Percentiles rank a stretch among this genome's conserved stretches.
Evolutionary conservation across 1,140 invertebrate species (phyloP).

Genomic region (Eupeodes corollae): DNA sequence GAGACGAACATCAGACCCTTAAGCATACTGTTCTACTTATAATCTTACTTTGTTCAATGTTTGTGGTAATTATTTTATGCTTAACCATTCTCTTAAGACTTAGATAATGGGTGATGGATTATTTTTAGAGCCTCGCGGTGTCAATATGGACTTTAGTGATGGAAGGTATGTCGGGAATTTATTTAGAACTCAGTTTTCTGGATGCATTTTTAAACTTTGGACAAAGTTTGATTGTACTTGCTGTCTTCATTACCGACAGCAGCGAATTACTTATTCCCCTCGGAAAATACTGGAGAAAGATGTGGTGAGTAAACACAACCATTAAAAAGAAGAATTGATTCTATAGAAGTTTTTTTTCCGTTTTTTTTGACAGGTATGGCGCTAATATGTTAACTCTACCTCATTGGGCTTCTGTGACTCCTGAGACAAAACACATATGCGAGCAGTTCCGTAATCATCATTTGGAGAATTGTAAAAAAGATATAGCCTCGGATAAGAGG

Average conservation of each 20-base stretch:
- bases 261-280: slow-evolving; percentile 57
- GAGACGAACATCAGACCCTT: slow-evolving; percentile 58
- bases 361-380: slow-evolving; percentile 43
- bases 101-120: neutral
- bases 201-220: slow-evolving; percentile 82
- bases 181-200: slow-evolving; percentile 81
- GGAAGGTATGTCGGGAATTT: slow-evolving; percentile 77
- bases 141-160: slow-evolving; percentile 76
- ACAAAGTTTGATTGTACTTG: slow-evolving; percentile 72
- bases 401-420: slow-evolving; percentile 56
- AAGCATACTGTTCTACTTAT: slow-evolving; percentile 77
- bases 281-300: slow-evolving; percentile 46
- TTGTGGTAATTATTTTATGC: slow-evolving; percentile 51
- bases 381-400: slow-evolving; percentile 59
- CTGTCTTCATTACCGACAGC: slow-evolving; percentile 75
- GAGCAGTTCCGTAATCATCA: slow-evolving; percentile 82
- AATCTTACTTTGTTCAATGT: slow-evolving; percentile 71
- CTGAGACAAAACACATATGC: slow-evolving; percentile 70
- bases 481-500: slow-evolving; percentile 63
- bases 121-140: slow-evolving; percentile 61
- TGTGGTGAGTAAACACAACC: slow-evolving; percentile 36
- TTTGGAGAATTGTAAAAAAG: slow-evolving; percentile 63
- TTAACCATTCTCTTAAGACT: neutral
- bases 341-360: neutral
- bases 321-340: neutral